Evolutionary conservation across 2,888 invertebrate genomes (phyloP).

Genomic region (Itoplectis maculator): DNA sequence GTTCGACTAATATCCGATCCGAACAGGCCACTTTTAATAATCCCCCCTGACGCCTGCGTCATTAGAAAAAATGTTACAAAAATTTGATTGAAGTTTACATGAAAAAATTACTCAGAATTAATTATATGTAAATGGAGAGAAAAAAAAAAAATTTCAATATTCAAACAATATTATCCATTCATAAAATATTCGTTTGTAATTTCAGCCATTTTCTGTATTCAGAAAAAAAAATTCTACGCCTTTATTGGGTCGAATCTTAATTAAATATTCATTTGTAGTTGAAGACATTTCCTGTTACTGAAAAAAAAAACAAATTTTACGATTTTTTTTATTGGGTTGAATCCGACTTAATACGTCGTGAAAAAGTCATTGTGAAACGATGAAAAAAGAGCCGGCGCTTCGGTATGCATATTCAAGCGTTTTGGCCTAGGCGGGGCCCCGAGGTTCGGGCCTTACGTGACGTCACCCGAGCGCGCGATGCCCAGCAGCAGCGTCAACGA

Average conservation of each 20-base stretch:
- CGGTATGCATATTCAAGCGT: slow-evolving; percentile 52
- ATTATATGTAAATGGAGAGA: too few species aligned
- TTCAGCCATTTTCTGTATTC: background rate
- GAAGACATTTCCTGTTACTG: background rate
- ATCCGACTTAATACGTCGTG: background rate
- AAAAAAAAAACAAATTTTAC: background rate
- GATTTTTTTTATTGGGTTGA: background rate
- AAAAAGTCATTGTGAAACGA: background rate
- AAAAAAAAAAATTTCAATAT: too few species aligned
- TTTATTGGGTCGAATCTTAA: background rate
- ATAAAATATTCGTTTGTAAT: background rate
- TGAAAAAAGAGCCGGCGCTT: slow-evolving; percentile 36
- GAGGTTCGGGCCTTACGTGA: slow-evolving; percentile 47
- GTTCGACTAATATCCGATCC: slow-evolving; percentile 61
- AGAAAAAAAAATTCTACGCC: background rate
- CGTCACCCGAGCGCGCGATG: slow-evolving; percentile 44
- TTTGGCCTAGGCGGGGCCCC: slow-evolving; percentile 25
- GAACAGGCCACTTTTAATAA: slow-evolving; percentile 34
- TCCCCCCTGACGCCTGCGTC: background rate
- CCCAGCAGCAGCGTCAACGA: slow-evolving; percentile 76
- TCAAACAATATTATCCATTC: too few species aligned
- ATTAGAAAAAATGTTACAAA: background rate
- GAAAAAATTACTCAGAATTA: too few species aligned
- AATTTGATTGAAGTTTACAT: too few species aligned
- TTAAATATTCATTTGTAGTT: background rate